Evolutionary conservation across 2,888 invertebrate species (phyloP), one percentile per base, ranked within the genome.

Genomic region (Callinectes sapidus): DNA sequence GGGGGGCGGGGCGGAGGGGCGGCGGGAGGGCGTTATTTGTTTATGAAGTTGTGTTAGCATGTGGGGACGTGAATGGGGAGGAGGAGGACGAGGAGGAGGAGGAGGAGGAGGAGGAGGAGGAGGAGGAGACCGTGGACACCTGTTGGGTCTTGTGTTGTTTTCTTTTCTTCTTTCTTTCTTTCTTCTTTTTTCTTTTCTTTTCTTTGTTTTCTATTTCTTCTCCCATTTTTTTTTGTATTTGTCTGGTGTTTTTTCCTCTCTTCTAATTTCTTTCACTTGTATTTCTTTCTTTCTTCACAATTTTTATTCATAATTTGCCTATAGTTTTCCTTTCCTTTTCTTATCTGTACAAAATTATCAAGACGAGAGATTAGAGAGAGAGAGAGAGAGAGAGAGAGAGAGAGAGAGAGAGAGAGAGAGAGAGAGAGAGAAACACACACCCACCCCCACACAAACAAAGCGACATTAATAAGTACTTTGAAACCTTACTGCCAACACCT

Each of bases 11-110:
- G 71, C n/a, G 6, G 1, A 1, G 89, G 55, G 55, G 6, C 71
- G 66, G 71, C 3, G 90, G 48, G 77, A 48, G 54, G 66, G 71
- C 18, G 89, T 71, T 66, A 89, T 89, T 66, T 89, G 89, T 89
- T 89, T 66, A 89, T 66, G 89, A 55, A 66, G 71, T 77, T 77
- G 71, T 77, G 71, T 77, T 77, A 77, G 71, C 28, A n/a, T 18
- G 23, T 18, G 66, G 32, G 16, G 54, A 48, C 16, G 81, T 0
- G 23, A 32, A 48, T 32, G 16, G 18, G 81, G 77, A 81, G 32
- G 48, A 54, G 86, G 35, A 35, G 86, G 39, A 42, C 42, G 86
- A 48, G 48, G 86, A 86, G 86, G 86, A 39, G 42, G 48, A 48
- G 86, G 86, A 86, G 86, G 48, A 48, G 86, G 86, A 86, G 86